Percentiles rank a stretch among this genome's conserved stretches.
These are phyloP conservation scores for Oikopleura vanhoeffeni DNA, from an alignment of 23 tunicate genomes.

Conservation along the genomic window DNA sequence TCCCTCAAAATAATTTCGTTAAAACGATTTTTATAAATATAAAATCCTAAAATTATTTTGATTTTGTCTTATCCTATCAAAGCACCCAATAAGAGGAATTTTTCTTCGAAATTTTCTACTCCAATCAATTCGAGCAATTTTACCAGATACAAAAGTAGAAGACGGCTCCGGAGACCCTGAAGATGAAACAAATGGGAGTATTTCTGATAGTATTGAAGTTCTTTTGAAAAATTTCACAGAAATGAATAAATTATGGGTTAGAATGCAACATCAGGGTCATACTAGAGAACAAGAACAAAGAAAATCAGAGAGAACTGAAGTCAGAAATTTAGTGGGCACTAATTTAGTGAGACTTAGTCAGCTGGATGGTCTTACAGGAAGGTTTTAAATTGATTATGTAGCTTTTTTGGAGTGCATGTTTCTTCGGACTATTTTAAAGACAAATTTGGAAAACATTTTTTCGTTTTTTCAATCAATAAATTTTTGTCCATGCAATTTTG, in stretches of 20 bases:
- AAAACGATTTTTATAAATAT: too few species aligned
- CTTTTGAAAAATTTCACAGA: constrained; percentile 65
- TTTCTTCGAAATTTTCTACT: constrained; percentile 56
- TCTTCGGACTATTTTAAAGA: too few species aligned
- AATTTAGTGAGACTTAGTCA: constrained; percentile 68
- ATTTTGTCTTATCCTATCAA: too few species aligned
- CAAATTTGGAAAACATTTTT: too few species aligned
- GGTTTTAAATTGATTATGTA: too few species aligned
- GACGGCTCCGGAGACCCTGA: not conserved
- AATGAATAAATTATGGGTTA: constrained; percentile 87
- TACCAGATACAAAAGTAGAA: constrained; percentile 48
- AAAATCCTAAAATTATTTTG: too few species aligned
- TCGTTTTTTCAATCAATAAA: too few species aligned
- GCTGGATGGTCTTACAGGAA: constrained; percentile 29
- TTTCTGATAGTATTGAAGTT: constrained; percentile 37
- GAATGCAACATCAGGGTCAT: constrained; percentile 90
- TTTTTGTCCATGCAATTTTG: too few species aligned
- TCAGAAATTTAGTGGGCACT: constrained; percentile 64
- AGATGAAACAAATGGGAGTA: constrained; percentile 13
- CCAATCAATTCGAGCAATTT: constrained; percentile 62
- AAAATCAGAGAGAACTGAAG: constrained; percentile 49
- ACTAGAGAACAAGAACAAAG: constrained; percentile 46
- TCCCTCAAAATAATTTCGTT: too few species aligned
- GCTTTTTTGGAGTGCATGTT: too few species aligned
- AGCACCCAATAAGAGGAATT: constrained; percentile 62